These are phyloP conservation scores for Chironomus tentans DNA, from an alignment of 2,888 invertebrate species.

Conservation along the genomic window DNA sequence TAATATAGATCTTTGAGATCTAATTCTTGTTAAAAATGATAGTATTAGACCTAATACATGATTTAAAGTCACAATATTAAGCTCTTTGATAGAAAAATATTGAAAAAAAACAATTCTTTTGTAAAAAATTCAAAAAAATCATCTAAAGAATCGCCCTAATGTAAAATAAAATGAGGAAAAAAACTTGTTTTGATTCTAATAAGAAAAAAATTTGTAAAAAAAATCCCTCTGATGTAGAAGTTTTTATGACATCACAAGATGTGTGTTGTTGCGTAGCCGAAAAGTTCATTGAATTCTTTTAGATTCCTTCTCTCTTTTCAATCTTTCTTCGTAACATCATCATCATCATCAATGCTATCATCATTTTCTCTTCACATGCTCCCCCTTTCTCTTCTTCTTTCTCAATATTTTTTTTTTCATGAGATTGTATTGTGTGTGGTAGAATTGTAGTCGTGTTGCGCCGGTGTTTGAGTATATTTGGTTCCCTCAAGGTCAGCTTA, in stretches of 20 bases:
- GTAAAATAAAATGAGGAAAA: background rate
- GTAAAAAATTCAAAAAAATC: no score
- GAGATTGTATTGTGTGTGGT: background rate
- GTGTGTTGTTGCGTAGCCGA: background rate
- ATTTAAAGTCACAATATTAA: no score
- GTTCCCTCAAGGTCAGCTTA: background rate
- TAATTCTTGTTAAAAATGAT: no score
- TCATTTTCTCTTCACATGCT: background rate
- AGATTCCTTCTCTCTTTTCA: background rate
- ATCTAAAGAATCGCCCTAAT: no score
- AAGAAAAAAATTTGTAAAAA: background rate
- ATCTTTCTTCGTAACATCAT: background rate
- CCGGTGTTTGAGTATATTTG: background rate
- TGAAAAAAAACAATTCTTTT: no score
- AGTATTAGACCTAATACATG: no score
- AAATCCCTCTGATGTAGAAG: no score
- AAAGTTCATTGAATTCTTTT: constrained; percentile 23
- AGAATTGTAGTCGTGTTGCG: background rate
- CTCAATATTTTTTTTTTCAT: background rate
- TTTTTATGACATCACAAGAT: background rate
- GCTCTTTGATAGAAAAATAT: no score
- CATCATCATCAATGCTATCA: background rate
- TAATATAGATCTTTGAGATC: no score
- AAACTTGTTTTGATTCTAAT: background rate
- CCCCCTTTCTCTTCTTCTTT: background rate